Percentiles rank a stretch among this genome's conserved stretches.
These are phyloP conservation scores for Hydraecia micacea DNA, from an alignment of 2,888 invertebrate species.

Conservation along the genomic window DNA sequence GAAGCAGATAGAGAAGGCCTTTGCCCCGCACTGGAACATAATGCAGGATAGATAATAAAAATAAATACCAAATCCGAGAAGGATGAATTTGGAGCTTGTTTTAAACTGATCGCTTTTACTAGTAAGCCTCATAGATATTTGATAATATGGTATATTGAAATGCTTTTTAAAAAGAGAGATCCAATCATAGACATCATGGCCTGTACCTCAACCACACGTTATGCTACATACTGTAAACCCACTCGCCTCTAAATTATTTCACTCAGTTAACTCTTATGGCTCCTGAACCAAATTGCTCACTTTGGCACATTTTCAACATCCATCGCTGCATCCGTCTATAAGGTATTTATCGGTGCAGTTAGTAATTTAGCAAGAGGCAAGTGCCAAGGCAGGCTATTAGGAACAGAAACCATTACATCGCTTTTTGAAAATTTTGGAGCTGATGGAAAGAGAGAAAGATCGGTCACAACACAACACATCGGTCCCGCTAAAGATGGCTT, in stretches of 20 bases:
- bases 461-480: not conserved
- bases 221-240: slow-evolving; percentile 10
- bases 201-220: not conserved
- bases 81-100: not conserved
- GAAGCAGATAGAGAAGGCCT: not conserved
- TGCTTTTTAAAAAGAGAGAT: not conserved
- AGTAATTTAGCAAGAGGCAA: slow-evolving; percentile 28
- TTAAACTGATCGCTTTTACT: not conserved
- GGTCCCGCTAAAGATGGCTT: too few species aligned
- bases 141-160: not conserved
- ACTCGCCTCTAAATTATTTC: slow-evolving; percentile 34
- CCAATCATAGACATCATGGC: not conserved
- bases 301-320: slow-evolving; percentile 62
- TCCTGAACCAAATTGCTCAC: slow-evolving; percentile 44
- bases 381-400: slow-evolving; percentile 23
- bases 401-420: slow-evolving; percentile 3
- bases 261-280: slow-evolving; percentile 40
- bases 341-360: slow-evolving; percentile 43
- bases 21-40: not conserved
- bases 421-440: not conserved
- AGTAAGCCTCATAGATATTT: not conserved
- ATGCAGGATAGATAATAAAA: not conserved
- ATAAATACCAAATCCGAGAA: not conserved
- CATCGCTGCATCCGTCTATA: slow-evolving; percentile 42
- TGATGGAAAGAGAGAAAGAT: not conserved